phyloP scores from a whole-genome alignment of 1,140 invertebrate genomes.

The Steinernema feltiae region DNA sequence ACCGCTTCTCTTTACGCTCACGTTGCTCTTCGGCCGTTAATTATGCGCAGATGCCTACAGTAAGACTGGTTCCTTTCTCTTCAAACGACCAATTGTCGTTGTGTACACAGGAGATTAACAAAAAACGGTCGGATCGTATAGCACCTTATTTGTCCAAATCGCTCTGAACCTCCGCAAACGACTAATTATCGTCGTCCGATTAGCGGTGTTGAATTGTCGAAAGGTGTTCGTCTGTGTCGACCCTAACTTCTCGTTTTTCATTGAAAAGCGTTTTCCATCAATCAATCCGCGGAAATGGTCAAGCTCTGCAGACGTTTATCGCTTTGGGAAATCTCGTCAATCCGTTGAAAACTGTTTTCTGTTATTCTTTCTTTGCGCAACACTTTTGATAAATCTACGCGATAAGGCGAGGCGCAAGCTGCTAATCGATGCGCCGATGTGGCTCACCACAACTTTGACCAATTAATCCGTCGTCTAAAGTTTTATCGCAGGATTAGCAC shows the following conservation, averaged over 20 bases:
- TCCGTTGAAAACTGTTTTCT: background rate
- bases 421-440: background rate
- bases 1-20: background rate
- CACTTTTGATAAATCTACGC: background rate
- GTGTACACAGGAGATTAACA: constrained; percentile 9
- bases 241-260: background rate
- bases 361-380: constrained; percentile 13
- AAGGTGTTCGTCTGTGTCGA: constrained; percentile 5
- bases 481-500: background rate
- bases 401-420: background rate
- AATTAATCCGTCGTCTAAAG: background rate
- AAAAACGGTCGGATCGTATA: constrained; percentile 2
- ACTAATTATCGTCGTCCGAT: background rate
- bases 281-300: background rate
- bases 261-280: background rate
- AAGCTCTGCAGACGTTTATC: background rate
- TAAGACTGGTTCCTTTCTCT: background rate
- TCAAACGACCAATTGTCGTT: background rate
- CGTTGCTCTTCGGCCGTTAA: background rate
- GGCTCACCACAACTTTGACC: background rate
- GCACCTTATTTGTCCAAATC: constrained; percentile 9
- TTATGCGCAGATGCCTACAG: background rate
- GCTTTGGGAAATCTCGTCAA: background rate
- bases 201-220: background rate
- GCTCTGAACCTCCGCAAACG: background rate